A percentile compares a stretch with the other conserved stretches of the same genome.
These are phyloP conservation scores for Tigriopus japonicus DNA, from an alignment of 1,140 invertebrate genomes.

Conservation along the genomic window DNA sequence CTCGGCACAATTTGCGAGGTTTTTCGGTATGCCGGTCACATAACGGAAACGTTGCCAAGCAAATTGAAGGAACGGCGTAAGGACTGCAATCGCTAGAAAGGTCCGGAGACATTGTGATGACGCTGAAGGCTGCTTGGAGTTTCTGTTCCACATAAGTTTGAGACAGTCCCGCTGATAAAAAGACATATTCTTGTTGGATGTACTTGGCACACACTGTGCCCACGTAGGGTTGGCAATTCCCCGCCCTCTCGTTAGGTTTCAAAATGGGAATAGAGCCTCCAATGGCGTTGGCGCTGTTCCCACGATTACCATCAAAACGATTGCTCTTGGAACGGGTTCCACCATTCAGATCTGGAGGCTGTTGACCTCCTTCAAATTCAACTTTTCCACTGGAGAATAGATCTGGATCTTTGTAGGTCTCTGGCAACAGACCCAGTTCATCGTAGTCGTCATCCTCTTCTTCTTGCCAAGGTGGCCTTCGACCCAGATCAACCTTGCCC, in stretches of 20 bases:
- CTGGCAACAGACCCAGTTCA: conserved; percentile 4
- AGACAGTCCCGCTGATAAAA: conserved; percentile 52
- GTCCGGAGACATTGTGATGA: conserved; percentile 49
- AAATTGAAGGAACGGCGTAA: conserved; percentile 42
- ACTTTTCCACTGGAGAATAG: not conserved
- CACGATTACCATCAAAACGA: not conserved
- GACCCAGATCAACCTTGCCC: conserved; percentile 19
- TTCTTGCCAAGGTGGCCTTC: not conserved
- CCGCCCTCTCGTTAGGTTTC: conserved; percentile 18
- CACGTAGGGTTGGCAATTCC: conserved; percentile 48
- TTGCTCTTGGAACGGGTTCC: not conserved
- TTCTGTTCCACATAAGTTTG: conserved; percentile 62
- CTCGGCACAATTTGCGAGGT: conserved; percentile 46
- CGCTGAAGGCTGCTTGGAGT: conserved; percentile 56
- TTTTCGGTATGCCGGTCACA: conserved; percentile 22
- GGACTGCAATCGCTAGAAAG: conserved; percentile 35
- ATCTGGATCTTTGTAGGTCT: conserved; percentile 9
- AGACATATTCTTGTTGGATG: conserved; percentile 59
- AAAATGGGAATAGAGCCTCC: conserved; percentile 5
- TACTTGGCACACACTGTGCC: conserved; percentile 59
- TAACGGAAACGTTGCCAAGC: conserved; percentile 14
- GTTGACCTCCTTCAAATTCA: conserved; percentile 7
- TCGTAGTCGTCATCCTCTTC: not conserved
- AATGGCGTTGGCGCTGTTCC: not conserved
- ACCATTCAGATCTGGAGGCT: not conserved